A percentile compares a stretch with the other conserved stretches of the same genome.
Conservation (phyloP, 92 coral and sea anemone species). For the Epizoanthus rinbou region DNA sequence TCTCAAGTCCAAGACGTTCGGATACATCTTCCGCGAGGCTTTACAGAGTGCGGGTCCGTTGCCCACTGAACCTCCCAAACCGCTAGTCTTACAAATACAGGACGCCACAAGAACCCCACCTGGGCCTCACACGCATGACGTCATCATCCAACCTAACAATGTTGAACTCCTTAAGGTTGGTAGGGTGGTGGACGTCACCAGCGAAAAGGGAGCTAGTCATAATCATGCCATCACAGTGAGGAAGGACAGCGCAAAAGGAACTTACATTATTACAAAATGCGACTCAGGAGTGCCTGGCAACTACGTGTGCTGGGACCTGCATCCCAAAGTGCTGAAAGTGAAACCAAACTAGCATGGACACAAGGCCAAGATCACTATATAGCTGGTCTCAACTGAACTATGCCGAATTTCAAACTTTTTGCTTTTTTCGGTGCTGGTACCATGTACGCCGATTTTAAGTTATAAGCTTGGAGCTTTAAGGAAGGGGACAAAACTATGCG, state of each 20-base stretch:
- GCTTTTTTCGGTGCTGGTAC: too few relatives aligned
- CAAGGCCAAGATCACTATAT: too few relatives aligned
- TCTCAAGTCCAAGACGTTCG: slow-evolving; percentile 69
- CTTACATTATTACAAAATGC: neutral
- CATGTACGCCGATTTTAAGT: too few relatives aligned
- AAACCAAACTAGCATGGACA: neutral
- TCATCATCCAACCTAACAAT: slow-evolving; percentile 45
- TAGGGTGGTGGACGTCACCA: neutral
- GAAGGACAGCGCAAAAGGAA: neutral
- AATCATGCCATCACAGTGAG: neutral
- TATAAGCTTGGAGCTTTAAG: too few relatives aligned
- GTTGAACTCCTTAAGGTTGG: slow-evolving; percentile 3
- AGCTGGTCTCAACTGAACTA: too few relatives aligned
- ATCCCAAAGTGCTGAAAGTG: neutral
- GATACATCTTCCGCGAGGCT: slow-evolving; percentile 69
- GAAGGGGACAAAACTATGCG: too few relatives aligned
- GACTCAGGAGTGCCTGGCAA: neutral
- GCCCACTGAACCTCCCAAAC: slow-evolving; percentile 65
- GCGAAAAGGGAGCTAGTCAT: slow-evolving; percentile 15
- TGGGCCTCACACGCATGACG: slow-evolving; percentile 71
- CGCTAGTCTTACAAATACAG: slow-evolving; percentile 45
- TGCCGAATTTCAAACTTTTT: too few relatives aligned
- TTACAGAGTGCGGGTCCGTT: slow-evolving; percentile 55
- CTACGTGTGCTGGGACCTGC: slow-evolving; percentile 12
- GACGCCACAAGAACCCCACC: slow-evolving; percentile 41